These are phyloP conservation scores for Chaitophorus viminalis DNA, from an alignment of 2,888 invertebrate species.

Conservation along the genomic window DNA sequence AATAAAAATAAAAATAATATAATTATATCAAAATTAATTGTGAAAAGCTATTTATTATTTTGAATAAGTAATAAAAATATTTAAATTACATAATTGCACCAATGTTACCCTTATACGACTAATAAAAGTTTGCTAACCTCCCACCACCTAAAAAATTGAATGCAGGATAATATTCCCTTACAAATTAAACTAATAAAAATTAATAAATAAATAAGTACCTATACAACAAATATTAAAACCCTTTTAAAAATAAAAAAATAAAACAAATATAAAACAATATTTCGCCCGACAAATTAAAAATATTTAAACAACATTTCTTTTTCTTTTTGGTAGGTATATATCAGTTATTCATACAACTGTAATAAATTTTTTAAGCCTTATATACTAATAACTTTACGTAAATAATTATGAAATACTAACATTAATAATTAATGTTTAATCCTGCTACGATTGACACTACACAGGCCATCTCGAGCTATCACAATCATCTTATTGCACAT, in stretches of 20 bases:
- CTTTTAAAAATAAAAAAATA: conserved; percentile 44
- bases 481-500: conserved; percentile 60
- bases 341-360: conserved; percentile 14
- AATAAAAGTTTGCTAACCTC: conserved; percentile 53
- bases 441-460: conserved; percentile 40
- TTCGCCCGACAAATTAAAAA: conserved; percentile 46
- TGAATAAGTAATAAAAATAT: conserved; percentile 40
- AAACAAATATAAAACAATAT: conserved; percentile 56
- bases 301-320: conserved; percentile 50
- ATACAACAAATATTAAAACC: conserved; percentile 61
- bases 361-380: conserved; percentile 37
- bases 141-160: conserved; percentile 50
- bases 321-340: conserved; percentile 34
- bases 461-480: conserved; percentile 55
- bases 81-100: conserved; percentile 57
- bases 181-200: conserved; percentile 46
- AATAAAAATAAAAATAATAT: conserved; percentile 50
- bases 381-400: conserved; percentile 32
- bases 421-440: conserved; percentile 45
- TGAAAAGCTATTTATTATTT: conserved; percentile 43
- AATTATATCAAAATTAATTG: conserved; percentile 41
- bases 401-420: conserved; percentile 44
- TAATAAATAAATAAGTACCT: conserved; percentile 49
- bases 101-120: conserved; percentile 45
- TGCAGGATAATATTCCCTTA: conserved; percentile 24